A percentile compares a stretch with the other conserved stretches of the same genome.
These are phyloP conservation scores for Megaceryle alcyon DNA, from an alignment of 2,797 vertebrate species.

Conservation along the genomic window DNA sequence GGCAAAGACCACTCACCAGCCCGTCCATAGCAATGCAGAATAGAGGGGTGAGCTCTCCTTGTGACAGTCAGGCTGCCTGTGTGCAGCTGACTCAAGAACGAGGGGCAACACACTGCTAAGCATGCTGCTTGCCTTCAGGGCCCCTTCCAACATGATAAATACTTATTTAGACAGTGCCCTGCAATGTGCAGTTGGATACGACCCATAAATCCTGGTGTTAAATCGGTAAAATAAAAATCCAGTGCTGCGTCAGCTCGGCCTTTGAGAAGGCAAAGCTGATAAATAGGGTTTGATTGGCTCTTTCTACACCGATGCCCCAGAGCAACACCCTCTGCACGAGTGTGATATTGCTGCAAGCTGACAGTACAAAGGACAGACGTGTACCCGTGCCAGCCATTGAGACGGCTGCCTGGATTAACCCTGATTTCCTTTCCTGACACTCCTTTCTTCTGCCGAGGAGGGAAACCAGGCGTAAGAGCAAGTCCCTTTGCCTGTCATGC, in stretches of 20 bases:
- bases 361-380: constrained; percentile 39
- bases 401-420: constrained; percentile 49
- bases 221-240: constrained; percentile 50
- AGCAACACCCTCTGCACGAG: constrained; percentile 33
- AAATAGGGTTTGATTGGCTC: constrained; percentile 59
- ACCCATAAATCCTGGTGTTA: constrained; percentile 60
- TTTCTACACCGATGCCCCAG: constrained; percentile 36
- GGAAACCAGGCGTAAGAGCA: constrained; percentile 10
- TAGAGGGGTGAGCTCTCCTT: background rate
- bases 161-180: constrained; percentile 31
- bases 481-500: constrained; percentile 7
- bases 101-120: background rate
- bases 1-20: background rate
- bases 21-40: rapidly evolving
- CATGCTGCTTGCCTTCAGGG: background rate
- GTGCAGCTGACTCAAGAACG: constrained; percentile 5
- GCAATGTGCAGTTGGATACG: background rate
- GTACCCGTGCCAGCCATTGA: constrained; percentile 14
- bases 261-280: constrained; percentile 57
- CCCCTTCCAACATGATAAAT: constrained; percentile 27
- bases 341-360: constrained; percentile 48
- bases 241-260: constrained; percentile 39
- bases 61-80: background rate
- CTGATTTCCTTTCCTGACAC: constrained; percentile 35
- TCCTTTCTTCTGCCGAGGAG: constrained; percentile 42